A percentile compares a stretch with the other conserved stretches of the same genome.
Evolutionary conservation across 64 coral and sea anemone species (phyloP).

Genomic region (Orbicella faveolata): DNA sequence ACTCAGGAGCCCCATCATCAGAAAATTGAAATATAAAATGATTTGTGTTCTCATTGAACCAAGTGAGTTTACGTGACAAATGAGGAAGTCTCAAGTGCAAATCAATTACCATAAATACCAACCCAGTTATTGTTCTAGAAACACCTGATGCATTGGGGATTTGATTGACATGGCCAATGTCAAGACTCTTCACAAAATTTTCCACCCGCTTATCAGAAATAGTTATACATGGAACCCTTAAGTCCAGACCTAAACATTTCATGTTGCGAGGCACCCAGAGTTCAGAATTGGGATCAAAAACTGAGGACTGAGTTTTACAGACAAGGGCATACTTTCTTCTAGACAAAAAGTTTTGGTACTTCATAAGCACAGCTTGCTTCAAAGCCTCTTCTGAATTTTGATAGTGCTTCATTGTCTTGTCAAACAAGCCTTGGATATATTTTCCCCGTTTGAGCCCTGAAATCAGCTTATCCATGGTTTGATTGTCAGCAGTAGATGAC

Average conservation of each 20-base stretch:
- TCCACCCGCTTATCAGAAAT: background rate
- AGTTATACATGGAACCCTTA: conserved; percentile 5
- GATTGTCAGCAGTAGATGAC: conserved; percentile 10
- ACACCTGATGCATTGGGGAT: too few species aligned
- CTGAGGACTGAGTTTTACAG: background rate
- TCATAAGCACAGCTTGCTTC: background rate
- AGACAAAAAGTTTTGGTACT: too few species aligned
- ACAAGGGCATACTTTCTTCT: background rate
- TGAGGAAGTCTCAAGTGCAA: background rate
- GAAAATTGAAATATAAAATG: conserved; percentile 36
- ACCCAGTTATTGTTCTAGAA: too few species aligned
- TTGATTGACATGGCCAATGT: conserved; percentile 23
- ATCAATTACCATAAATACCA: too few species aligned
- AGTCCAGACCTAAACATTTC: conserved; percentile 25
- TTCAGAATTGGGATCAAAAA: conserved; percentile 23
- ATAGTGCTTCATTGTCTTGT: background rate
- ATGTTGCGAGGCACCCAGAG: conserved; percentile 20
- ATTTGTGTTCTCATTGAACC: conserved; percentile 38
- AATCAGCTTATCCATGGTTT: background rate
- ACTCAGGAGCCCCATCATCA: background rate
- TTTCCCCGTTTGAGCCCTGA: background rate
- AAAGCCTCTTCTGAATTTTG: conserved; percentile 30
- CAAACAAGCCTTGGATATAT: background rate
- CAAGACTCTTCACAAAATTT: background rate
- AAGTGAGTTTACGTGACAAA: background rate